phyloP scores from a whole-genome alignment of 2,797 vertebrate genomes.

The Discoglossus pictus region DNA sequence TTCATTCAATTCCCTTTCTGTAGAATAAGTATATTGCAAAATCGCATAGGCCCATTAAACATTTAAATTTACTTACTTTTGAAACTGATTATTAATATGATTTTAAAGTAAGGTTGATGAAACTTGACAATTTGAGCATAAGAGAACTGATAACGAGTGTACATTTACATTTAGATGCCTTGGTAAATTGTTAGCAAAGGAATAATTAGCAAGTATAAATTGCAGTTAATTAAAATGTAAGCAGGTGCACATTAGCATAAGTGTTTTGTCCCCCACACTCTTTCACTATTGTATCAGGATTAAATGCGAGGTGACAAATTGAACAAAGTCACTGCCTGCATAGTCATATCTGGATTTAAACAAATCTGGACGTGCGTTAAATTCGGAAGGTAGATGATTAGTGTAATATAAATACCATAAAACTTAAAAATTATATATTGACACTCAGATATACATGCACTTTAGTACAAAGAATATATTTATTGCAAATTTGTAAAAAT shows the following conservation, averaged over 20 bases:
- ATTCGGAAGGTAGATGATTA: no score
- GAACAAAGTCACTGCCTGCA: background rate
- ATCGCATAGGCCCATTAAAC: no score
- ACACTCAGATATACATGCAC: no score
- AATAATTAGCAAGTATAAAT: conserved; percentile 38
- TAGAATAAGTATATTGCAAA: no score
- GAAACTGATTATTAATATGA: background rate
- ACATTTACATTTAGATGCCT: conserved; percentile 29
- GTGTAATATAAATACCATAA: no score
- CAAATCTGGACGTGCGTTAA: background rate
- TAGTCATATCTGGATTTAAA: background rate
- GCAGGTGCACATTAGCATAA: conserved; percentile 47
- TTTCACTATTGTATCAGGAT: conserved; percentile 26
- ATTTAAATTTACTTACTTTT: no score
- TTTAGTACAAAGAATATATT: no score
- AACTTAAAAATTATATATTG: no score
- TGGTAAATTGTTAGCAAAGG: conserved; percentile 40
- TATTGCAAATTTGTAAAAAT: no score
- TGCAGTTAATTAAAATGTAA: conserved; percentile 37
- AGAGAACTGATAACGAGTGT: conserved; percentile 8
- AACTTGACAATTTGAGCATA: conserved; percentile 8
- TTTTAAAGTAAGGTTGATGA: background rate
- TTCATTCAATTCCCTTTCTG: no score
- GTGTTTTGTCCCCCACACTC: conserved; percentile 25
- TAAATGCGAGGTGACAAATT: conserved; percentile 8